Conservation (phyloP, 53 echinoderm and acorn worm genomes). For the Holothuria leucospilota region DNA sequence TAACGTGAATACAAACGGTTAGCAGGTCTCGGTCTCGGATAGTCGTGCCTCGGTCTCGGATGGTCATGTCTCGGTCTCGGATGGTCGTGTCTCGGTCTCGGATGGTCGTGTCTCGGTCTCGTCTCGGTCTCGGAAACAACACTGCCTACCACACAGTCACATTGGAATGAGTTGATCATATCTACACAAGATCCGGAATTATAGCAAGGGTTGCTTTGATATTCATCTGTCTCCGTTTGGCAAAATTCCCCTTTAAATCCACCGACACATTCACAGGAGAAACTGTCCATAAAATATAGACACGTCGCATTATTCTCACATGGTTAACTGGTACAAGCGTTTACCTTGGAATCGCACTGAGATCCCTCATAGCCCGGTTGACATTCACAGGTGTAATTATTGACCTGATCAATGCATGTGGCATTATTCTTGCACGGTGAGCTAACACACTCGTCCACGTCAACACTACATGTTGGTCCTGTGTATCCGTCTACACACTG, state of each 20-base stretch:
- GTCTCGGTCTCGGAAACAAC: too few relatives aligned
- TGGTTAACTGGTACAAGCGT: constrained; percentile 39
- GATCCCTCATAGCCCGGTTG: constrained; percentile 50
- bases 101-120: too few relatives aligned
- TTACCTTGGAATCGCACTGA: constrained; percentile 29
- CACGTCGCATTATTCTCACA: constrained; percentile 44
- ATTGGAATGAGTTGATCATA: constrained; percentile 13
- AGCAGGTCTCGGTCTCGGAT: too few relatives aligned
- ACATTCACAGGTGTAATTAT: constrained; percentile 67
- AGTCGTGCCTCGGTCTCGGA: too few relatives aligned
- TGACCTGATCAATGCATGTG: constrained; percentile 55
- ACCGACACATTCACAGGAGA: constrained; percentile 20
- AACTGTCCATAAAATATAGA: not conserved
- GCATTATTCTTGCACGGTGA: constrained; percentile 58
- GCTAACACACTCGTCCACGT: constrained; percentile 66
- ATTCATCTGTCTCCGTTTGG: constrained; percentile 42
- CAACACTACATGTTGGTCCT: constrained; percentile 42
- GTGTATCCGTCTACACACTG: constrained; percentile 52
- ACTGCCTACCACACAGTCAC: constrained; percentile 38
- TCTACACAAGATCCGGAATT: constrained; percentile 30
- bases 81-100: too few relatives aligned
- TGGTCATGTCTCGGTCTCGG: too few relatives aligned
- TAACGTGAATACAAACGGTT: too few relatives aligned
- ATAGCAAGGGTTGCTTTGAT: constrained; percentile 40
- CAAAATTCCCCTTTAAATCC: constrained; percentile 35